Evolutionary conservation across 2,113 vertebrate species (phyloP).

Genomic region (Gymnorhina tibicen): DNA sequence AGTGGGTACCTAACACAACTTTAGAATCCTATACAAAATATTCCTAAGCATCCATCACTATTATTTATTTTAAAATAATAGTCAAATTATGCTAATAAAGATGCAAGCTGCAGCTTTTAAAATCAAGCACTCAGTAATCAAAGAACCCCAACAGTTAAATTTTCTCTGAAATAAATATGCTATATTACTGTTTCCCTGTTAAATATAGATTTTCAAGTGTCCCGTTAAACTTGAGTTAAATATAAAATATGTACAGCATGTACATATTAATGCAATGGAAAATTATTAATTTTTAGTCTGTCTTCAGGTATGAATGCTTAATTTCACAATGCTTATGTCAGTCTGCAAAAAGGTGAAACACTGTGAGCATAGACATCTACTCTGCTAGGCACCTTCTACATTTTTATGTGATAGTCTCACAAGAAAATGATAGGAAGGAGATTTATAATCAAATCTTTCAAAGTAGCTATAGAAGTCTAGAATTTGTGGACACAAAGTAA

Average conservation of each 20-base stretch:
- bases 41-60: neutral
- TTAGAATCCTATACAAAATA: slow-evolving; percentile 11
- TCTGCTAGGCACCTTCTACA: neutral
- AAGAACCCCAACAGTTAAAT: slow-evolving; percentile 39
- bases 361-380: neutral
- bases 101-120: slow-evolving; percentile 45
- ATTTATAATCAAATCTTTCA: neutral
- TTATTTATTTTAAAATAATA: slow-evolving; percentile 64
- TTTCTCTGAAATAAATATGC: slow-evolving; percentile 30
- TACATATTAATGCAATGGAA: slow-evolving; percentile 49
- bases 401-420: neutral
- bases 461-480: neutral
- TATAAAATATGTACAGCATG: neutral
- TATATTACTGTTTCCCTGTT: slow-evolving; percentile 21
- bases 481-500: neutral
- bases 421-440: neutral
- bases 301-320: slow-evolving; percentile 26
- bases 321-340: slow-evolving; percentile 37
- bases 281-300: slow-evolving; percentile 40
- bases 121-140: slow-evolving; percentile 60
- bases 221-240: slow-evolving; percentile 34
- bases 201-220: slow-evolving; percentile 64
- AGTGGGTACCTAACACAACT: neutral
- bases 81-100: slow-evolving; percentile 50
- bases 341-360: neutral